Base-by-base conservation (phyloP, 1,140 invertebrate species). In the Catajapyx aquilonaris region DNA sequence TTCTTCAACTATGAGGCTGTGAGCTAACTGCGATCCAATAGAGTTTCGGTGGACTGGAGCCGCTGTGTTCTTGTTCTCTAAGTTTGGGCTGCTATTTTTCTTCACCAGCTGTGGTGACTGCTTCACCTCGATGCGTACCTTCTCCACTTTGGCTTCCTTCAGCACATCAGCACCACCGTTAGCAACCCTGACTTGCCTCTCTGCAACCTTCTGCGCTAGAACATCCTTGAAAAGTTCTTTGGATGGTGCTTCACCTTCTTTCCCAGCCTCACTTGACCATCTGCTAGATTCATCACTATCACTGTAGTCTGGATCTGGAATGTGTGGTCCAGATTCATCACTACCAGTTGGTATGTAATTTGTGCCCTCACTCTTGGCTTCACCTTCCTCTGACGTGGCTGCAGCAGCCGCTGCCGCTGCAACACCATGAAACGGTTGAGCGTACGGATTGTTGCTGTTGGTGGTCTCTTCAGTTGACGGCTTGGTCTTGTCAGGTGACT, bases 231-330 rank as follows among this genome's bases (percentile, higher is more conserved):
- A 49, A 34, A 46, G 41, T 17, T 38, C 31, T 4, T 37, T 31
- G 31, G 16, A 30, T 7, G 34, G 23, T 20, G 19, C 13, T 28
- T 65, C 69, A 35, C 57, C 64, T 28, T 70, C 69, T 19, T 69
- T 70, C 38, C 71, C 70, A 10, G 53, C 54, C 20, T 64, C 53
- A 34, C 35, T 40, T n/a, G n/a, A n/a, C n/a, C n/a, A n/a, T 46
- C 44, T 37, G 42, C 41, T 41, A 20, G 15, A 35, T 4, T 52
- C 56, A 31, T 65, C 62, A 0, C 75, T 78, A 48, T 81, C 79
- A 37, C 74, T 85, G 57, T 87, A 87, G 56, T 87, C 84, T 0
- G 83, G 83, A 49, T 87, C 83, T 1, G 83, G 84, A 39, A 87
- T 87, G 3, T 76, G 76, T 7, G 81, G 81, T 20, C 34, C 38